Conservation (phyloP, 2,797 vertebrate genomes). For the Acanthis flammea region DNA sequence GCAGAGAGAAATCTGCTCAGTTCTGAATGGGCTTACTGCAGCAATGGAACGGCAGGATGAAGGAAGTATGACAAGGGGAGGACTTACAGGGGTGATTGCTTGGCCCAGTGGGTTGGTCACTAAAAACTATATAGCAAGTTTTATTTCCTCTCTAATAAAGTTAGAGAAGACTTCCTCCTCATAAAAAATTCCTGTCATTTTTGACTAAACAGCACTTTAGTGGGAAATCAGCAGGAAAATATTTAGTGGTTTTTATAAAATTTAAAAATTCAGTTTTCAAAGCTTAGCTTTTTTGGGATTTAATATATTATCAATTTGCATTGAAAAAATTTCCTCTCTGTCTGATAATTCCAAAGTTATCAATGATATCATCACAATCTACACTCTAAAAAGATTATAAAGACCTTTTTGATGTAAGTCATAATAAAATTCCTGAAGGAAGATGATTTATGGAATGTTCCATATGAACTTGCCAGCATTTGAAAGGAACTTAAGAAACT, state of each 20-base stretch:
- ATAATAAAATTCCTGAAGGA: background rate
- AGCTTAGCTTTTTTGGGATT: background rate
- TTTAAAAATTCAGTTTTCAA: background rate
- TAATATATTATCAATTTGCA: background rate
- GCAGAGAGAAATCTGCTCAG: background rate
- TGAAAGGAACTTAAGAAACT: background rate
- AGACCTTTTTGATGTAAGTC: background rate
- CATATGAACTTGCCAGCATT: background rate
- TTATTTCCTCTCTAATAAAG: background rate
- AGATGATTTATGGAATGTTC: background rate
- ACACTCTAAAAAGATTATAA: background rate
- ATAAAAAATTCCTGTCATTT: background rate
- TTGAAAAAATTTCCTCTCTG: background rate
- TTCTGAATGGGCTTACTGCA: background rate
- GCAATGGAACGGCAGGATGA: background rate
- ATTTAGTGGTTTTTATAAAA: background rate
- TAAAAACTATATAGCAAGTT: background rate
- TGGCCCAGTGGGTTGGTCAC: fast-evolving
- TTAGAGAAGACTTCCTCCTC: background rate
- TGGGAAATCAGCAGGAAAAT: background rate
- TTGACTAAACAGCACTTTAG: background rate
- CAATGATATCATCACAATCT: background rate
- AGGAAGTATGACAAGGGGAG: background rate
- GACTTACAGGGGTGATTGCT: background rate
- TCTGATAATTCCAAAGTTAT: background rate